Base-by-base conservation (phyloP, 2,888 invertebrate genomes). In the Cephus pygmeus region DNA sequence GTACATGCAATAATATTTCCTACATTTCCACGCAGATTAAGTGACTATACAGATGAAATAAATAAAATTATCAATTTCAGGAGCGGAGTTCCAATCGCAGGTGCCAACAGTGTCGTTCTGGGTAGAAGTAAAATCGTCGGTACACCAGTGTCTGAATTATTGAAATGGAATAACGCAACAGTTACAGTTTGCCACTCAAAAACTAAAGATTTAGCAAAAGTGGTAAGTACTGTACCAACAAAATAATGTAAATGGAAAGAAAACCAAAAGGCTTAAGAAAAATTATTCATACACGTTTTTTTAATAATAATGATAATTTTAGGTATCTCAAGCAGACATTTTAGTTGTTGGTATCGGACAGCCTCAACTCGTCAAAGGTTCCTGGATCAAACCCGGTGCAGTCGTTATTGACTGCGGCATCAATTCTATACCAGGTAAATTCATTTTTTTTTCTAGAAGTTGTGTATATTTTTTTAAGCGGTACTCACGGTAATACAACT, bases 341-440 rank as follows among this genome's bases (percentile, higher is more conserved):
- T 92, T 99, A 76, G 97, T 99, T n/a, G 99, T 98, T 35, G 99
- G 96, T 0, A 97, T 99, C 87, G 99, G 99, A 0, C 94, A 95
- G 85, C 93, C 98, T 1, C 95, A 98, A 92, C 94, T 98, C 93
- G 98, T 99, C 2, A 97, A 96, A 90, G 98, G 96, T 0, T 96
- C 96, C 82, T 99, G 99, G 99, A 95, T 99, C 84, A 99, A 99
- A 92, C 97, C 97, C 0, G 99, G 99, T 6, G 98, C 99, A 30
- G 96, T 99, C 15, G 99, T 99, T 69, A 98, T 99, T 87, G 99
- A 99, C 92, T 99, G 99, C 92, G 99, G 99, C 73, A 99, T 99
- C 85, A 99, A 98, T 92, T 94, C 96, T 4, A 95, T 98, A 85
- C 94, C 96, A 92, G 98, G 97, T 97, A 92, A 86, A 23, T 23